These are phyloP conservation scores for Habropoda laboriosa DNA, from an alignment of 1,140 invertebrate species.

Conservation along the genomic window DNA sequence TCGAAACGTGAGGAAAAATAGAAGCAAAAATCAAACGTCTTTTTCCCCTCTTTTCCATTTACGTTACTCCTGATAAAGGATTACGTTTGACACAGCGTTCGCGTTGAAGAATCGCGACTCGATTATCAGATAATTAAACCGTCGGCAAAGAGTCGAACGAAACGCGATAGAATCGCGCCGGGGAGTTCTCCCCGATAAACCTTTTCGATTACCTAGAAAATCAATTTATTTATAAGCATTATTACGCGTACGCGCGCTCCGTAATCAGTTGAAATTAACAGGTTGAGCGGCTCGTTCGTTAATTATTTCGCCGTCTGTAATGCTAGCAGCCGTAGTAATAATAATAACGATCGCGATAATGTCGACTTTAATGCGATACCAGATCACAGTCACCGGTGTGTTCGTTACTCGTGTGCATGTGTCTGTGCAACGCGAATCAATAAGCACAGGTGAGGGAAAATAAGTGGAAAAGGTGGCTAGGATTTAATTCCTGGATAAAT, in stretches of 20 bases:
- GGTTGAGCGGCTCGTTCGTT: background rate
- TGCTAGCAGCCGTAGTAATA: background rate
- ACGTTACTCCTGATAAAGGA: too few species aligned
- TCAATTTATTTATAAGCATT: background rate
- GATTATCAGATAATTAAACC: constrained; percentile 6
- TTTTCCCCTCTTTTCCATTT: background rate
- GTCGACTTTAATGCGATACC: background rate
- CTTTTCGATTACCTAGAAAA: background rate
- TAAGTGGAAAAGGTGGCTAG: background rate
- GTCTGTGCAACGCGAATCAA: background rate
- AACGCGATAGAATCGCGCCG: background rate
- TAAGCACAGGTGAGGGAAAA: background rate
- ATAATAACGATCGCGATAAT: background rate
- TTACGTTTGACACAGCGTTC: background rate
- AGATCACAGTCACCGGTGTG: too few species aligned
- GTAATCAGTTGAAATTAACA: constrained; percentile 8
- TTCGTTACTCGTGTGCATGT: too few species aligned
- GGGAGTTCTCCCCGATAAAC: background rate
- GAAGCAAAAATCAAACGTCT: too few species aligned
- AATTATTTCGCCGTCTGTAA: background rate
- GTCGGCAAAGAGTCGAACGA: background rate
- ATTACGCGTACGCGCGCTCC: background rate
- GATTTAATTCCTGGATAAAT: background rate
- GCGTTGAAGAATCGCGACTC: background rate
- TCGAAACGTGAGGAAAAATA: background rate